A percentile compares a stretch with the other conserved stretches of the same genome.
phyloP scores from a whole-genome alignment of 2,113 vertebrate genomes.

The Forbesichthys papilliferus region DNA sequence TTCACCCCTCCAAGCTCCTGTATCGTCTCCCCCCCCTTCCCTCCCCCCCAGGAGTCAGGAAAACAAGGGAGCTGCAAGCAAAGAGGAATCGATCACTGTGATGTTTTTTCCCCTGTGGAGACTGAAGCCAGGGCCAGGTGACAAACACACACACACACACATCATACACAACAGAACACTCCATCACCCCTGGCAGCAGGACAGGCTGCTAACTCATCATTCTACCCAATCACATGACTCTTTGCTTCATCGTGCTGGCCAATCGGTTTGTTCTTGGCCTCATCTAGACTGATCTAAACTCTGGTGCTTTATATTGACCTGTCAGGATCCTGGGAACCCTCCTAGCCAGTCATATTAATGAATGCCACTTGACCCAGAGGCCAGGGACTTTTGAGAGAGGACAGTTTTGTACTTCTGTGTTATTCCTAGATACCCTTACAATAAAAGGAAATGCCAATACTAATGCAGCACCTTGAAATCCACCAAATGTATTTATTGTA shows the following conservation, averaged over 20 bases:
- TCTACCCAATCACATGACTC: slow-evolving; percentile 39
- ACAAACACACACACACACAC: slow-evolving; percentile 36
- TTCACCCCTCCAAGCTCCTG: slow-evolving; percentile 42
- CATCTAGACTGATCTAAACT: slow-evolving; percentile 43
- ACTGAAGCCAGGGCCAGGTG: slow-evolving; percentile 46
- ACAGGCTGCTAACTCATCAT: slow-evolving; percentile 40
- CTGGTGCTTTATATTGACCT: slow-evolving; percentile 31
- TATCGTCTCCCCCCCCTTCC: background rate
- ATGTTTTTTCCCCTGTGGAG: slow-evolving; percentile 43
- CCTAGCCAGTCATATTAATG: slow-evolving; percentile 38
- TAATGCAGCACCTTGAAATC: too few species aligned
- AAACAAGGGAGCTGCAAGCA: slow-evolving; percentile 36
- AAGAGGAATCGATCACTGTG: slow-evolving; percentile 52
- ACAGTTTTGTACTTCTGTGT: too few species aligned
- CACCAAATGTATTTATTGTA: too few species aligned
- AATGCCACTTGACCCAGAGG: slow-evolving; percentile 7
- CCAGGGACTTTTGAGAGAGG: background rate
- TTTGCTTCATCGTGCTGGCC: slow-evolving; percentile 40
- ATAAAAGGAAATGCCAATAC: too few species aligned
- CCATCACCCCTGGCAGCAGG: slow-evolving; percentile 53
- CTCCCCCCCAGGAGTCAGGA: slow-evolving; percentile 21
- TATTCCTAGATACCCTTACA: too few species aligned
- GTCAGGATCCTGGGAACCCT: slow-evolving; percentile 41
- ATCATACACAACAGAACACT: slow-evolving; percentile 48
- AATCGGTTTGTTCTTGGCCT: slow-evolving; percentile 37